These are phyloP conservation scores for Cosmorhoe ocellata DNA, from an alignment of 2,888 invertebrate species.

Conservation along the genomic window DNA sequence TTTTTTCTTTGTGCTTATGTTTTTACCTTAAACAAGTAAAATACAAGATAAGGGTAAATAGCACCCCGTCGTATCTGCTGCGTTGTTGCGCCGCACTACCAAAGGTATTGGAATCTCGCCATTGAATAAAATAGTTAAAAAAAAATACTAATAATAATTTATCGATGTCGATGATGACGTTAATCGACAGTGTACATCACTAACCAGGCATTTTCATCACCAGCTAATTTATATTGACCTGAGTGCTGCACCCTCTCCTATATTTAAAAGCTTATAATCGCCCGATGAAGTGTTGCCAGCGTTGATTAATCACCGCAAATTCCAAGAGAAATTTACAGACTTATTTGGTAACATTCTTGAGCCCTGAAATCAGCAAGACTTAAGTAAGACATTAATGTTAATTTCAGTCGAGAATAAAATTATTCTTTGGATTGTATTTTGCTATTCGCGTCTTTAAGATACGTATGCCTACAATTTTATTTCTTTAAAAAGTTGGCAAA, in stretches of 20 bases:
- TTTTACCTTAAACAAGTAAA: too few species aligned
- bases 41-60: too few species aligned
- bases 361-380: slow-evolving; percentile 39
- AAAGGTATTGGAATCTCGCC: too few species aligned
- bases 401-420: slow-evolving; percentile 18
- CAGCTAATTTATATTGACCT: slow-evolving; percentile 76
- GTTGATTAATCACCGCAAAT: slow-evolving; percentile 71
- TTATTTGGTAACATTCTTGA: slow-evolving; percentile 41
- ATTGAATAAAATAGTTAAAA: too few species aligned
- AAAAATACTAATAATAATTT: too few species aligned
- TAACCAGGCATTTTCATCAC: slow-evolving; percentile 63
- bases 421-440: slow-evolving; percentile 11
- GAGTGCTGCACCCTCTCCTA: slow-evolving; percentile 62
- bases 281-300: slow-evolving; percentile 73
- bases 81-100: too few species aligned
- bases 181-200: slow-evolving; percentile 21
- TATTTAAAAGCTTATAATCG: slow-evolving; percentile 81
- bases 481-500: background rate
- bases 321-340: slow-evolving; percentile 42
- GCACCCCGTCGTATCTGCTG: too few species aligned
- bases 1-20: too few species aligned
- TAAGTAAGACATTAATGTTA: slow-evolving; percentile 41
- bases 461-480: too few species aligned
- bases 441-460: background rate
- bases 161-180: slow-evolving; percentile 30